These are phyloP conservation scores for Adelges cooleyi DNA, from an alignment of 1,140 invertebrate species.

Conservation along the genomic window DNA sequence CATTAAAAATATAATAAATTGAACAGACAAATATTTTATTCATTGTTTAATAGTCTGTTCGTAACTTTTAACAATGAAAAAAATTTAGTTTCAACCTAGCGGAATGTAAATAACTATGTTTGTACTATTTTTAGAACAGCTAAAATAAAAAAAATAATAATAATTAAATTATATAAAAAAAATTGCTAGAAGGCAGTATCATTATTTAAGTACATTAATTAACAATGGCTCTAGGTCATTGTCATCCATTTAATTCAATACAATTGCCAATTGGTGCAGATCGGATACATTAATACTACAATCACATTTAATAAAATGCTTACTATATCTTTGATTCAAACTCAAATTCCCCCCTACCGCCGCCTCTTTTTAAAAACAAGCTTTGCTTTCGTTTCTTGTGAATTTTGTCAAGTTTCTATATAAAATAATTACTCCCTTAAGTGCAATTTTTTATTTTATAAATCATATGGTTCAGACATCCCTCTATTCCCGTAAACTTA, in stretches of 20 bases:
- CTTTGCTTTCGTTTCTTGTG: too few relatives aligned
- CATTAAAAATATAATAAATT: conserved; percentile 1
- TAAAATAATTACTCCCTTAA: conserved; percentile 20
- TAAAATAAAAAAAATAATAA: background rate
- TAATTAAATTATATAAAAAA: conserved; percentile 13
- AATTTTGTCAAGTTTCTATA: background rate
- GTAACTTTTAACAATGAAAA: background rate
- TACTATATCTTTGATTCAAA: background rate
- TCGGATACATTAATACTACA: conserved; percentile 11
- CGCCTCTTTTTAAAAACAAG: background rate
- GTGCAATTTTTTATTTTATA: conserved; percentile 14
- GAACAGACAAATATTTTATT: conserved; percentile 7
- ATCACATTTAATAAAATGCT: background rate
- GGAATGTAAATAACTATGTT: conserved; percentile 26
- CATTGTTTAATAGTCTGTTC: background rate
- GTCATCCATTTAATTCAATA: conserved; percentile 8
- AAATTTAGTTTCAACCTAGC: conserved; percentile 2
- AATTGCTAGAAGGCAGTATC: conserved; percentile 23
- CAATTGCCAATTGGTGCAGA: conserved; percentile 12
- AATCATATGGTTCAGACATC: conserved; percentile 13
- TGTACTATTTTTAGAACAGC: conserved; percentile 8
- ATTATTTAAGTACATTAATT: conserved; percentile 23
- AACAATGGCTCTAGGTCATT: background rate
- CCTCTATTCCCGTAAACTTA: conserved; percentile 26
- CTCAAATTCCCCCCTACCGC: background rate